Conservation (phyloP, 2,888 invertebrate species). For the Sclerodermus sp. region DNA sequence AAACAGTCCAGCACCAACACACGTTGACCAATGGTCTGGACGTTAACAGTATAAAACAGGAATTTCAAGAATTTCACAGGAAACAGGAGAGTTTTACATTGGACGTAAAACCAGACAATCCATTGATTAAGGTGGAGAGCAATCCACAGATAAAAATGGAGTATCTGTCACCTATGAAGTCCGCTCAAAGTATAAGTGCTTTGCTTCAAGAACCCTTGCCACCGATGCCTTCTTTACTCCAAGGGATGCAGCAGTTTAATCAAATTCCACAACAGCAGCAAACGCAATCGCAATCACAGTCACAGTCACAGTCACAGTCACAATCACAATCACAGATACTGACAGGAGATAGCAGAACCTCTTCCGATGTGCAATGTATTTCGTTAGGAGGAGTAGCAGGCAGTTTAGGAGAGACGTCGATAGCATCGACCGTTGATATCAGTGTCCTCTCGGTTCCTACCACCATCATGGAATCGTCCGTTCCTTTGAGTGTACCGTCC, state of each 20-base stretch:
- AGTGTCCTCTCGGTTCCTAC: constrained; percentile 33
- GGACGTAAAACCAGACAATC: constrained; percentile 11
- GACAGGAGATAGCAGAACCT: too few relatives aligned
- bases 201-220: constrained; percentile 48
- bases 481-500: constrained; percentile 16
- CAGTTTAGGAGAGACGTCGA: constrained; percentile 16
- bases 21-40: constrained; percentile 32
- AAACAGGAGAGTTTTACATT: constrained; percentile 3
- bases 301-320: constrained; percentile 14
- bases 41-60: constrained; percentile 17
- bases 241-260: constrained; percentile 41
- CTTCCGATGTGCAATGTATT: too few relatives aligned
- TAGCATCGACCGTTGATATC: constrained; percentile 46
- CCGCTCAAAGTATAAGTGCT: constrained; percentile 51
- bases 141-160: constrained; percentile 26
- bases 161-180: constrained; percentile 45
- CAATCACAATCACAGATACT: too few relatives aligned
- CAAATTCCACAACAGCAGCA: constrained; percentile 47
- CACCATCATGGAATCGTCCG: constrained; percentile 22
- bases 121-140: constrained; percentile 11
- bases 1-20: constrained; percentile 25
- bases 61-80: constrained; percentile 17
- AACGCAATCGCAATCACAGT: constrained; percentile 8
- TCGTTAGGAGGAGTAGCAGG: too few relatives aligned
- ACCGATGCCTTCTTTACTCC: constrained; percentile 47